Base-by-base conservation (phyloP, 2,888 invertebrate genomes). In the Dryomyza anilis region DNA sequence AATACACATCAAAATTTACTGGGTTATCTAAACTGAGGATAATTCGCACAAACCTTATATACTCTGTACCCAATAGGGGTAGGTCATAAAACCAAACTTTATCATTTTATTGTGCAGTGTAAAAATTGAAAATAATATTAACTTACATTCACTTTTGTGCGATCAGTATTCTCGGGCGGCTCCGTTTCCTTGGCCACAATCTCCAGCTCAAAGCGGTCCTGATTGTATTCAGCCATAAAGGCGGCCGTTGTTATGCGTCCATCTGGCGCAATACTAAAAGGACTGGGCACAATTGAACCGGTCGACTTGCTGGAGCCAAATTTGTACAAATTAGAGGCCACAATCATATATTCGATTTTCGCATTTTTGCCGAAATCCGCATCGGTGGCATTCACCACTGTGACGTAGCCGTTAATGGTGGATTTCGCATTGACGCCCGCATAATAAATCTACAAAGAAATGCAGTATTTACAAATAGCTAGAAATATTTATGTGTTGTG, bases 281-380 rank as follows among this genome's bases (percentile, higher is more conserved):
- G 95, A 45, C 94, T 93, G 0, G 95, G 94, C 21, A 95, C 91
- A 21, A 95, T 92, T 0, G 94, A 94, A 0, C 95, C 95, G 3
- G 92, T 92, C 23, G 92, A 88, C 74, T 88, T 87, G 27, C 87
- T 87, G 0, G 90, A 91, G 1, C 91, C 91, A 72, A 89, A 92
- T 78, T 93, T 93, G 82, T 90, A 94, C 27, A 94, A 83, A 81
- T 93, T 90, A 0, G 94, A 92, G 0, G 92, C 91, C 1, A 89
- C 88, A 52, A 97, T 92, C 80, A 90, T 88, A 81, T 95, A 96
- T 36, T 89, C 86, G 1, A 96, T 84, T 3, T 91, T 89, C 0
- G 95, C 94, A 78, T 96, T 96, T 66, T 89, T 87, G 0, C 92
- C 93, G 5, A 89, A 86, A 80, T 97, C 97, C 0, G 88, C 88